Conservation (phyloP, 2,888 invertebrate genomes). For the Drosophila longiperda region DNA sequence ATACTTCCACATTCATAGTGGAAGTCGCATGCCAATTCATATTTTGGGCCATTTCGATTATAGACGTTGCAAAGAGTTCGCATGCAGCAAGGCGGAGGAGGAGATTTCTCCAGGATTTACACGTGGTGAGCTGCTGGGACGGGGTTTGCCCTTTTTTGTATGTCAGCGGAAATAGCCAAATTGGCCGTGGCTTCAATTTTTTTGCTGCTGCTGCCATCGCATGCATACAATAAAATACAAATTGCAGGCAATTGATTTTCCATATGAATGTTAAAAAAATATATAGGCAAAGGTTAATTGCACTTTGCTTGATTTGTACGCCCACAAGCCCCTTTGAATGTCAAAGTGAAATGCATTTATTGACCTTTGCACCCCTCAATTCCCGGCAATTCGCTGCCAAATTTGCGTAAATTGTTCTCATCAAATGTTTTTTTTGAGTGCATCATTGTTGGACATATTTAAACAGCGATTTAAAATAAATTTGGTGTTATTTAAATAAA, state of each 20-base stretch:
- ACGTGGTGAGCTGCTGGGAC: constrained; percentile 8
- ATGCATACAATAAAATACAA: constrained; percentile 70
- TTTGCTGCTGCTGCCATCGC: constrained; percentile 36
- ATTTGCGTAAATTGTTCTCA: constrained; percentile 34
- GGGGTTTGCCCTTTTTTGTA: constrained; percentile 46
- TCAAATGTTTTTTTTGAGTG: constrained; percentile 44
- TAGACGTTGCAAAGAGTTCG: constrained; percentile 17
- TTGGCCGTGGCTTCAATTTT: constrained; percentile 79
- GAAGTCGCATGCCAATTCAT: constrained; percentile 65
- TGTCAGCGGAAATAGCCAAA: constrained; percentile 75
- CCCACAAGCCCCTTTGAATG: constrained; percentile 52
- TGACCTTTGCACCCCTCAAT: constrained; percentile 27
- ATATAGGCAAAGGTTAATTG: constrained; percentile 79
- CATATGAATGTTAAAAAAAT: constrained; percentile 66
- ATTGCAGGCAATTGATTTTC: constrained; percentile 78
- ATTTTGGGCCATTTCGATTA: constrained; percentile 45
- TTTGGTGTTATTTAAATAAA: constrained; percentile 45
- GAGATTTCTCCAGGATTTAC: constrained; percentile 5
- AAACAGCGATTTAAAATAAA: constrained; percentile 25
- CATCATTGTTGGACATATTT: constrained; percentile 9
- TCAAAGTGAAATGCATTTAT: constrained; percentile 64
- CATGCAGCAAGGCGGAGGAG: constrained; percentile 3
- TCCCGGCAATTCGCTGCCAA: background rate
- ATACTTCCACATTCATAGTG: constrained; percentile 3
- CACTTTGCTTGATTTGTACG: constrained; percentile 17